Evolutionary conservation across 2,113 vertebrate genomes (phyloP).

Genomic region (Rhabdomys dilectus): DNA sequence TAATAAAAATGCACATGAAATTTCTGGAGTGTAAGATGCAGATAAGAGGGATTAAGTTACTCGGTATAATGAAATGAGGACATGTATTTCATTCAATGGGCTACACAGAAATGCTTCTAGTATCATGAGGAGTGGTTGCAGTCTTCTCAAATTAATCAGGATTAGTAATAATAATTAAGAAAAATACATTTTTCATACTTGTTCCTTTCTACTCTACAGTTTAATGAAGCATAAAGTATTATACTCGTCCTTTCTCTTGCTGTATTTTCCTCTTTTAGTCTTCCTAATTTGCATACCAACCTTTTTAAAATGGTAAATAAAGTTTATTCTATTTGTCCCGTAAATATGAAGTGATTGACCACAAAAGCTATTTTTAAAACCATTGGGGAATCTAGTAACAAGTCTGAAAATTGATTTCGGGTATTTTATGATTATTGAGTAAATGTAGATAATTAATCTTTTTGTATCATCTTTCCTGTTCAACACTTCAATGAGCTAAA

Average conservation of each 20-base stretch:
- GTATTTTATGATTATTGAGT: slow-evolving; percentile 54
- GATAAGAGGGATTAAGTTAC: not conserved
- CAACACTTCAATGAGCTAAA: slow-evolving; percentile 74
- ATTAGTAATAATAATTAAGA: not conserved
- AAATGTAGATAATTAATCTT: slow-evolving; percentile 74
- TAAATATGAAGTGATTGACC: not conserved
- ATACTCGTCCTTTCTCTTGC: not conserved
- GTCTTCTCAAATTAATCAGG: not conserved
- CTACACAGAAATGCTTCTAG: not conserved
- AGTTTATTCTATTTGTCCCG: not conserved
- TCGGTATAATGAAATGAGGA: too few relatives aligned
- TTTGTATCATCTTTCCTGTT: slow-evolving; percentile 75
- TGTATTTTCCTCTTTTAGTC: not conserved
- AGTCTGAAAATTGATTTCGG: slow-evolving; percentile 23
- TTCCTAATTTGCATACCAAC: slow-evolving; percentile 27
- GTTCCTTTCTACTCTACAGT: not conserved
- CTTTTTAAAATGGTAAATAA: not conserved
- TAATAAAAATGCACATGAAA: not conserved
- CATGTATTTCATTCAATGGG: not conserved
- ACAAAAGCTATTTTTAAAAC: slow-evolving; percentile 47
- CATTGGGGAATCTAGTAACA: not conserved
- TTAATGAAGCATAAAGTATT: not conserved
- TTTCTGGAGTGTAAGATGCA: not conserved
- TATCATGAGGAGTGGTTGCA: not conserved
- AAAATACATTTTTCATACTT: not conserved